Evolutionary conservation across 2,888 invertebrate genomes (phyloP).

Genomic region (Polyommatus iphigenia): DNA sequence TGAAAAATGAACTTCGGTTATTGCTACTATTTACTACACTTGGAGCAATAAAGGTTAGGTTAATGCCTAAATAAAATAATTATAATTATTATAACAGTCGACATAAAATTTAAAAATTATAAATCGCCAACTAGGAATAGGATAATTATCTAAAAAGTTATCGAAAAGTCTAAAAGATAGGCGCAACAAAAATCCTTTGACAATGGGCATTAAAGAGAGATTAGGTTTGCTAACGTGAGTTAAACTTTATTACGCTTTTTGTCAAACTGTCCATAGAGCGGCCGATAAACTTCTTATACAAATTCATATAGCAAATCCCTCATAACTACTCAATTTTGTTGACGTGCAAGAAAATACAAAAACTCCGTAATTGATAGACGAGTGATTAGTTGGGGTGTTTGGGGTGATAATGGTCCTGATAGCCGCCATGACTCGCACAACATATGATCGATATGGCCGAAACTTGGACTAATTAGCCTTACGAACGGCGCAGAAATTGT

Average conservation of each 20-base stretch:
- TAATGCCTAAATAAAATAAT: too few relatives aligned
- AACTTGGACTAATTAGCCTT: not conserved
- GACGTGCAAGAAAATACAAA: constrained; percentile 7
- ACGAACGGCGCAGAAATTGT: not conserved
- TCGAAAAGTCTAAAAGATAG: too few relatives aligned
- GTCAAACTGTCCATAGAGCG: too few relatives aligned
- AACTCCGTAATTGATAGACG: constrained; percentile 15
- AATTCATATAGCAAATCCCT: not conserved
- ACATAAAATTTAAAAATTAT: too few relatives aligned
- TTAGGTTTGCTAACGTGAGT: too few relatives aligned
- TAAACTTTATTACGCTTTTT: too few relatives aligned
- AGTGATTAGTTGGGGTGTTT: constrained; percentile 1
- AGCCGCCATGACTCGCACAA: constrained; percentile 3
- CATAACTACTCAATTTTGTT: not conserved
- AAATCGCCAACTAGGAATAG: too few relatives aligned
- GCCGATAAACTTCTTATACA: not conserved
- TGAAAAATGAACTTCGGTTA: constrained; percentile 14
- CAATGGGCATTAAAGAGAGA: too few relatives aligned
- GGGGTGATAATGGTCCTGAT: constrained; percentile 15
- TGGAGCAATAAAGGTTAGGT: too few relatives aligned
- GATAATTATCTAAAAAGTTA: too few relatives aligned
- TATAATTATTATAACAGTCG: too few relatives aligned
- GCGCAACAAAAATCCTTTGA: too few relatives aligned
- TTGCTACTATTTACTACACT: not conserved
- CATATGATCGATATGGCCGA: not conserved